Conservation (phyloP, 1,140 invertebrate genomes). For the Forficula auricularia region DNA sequence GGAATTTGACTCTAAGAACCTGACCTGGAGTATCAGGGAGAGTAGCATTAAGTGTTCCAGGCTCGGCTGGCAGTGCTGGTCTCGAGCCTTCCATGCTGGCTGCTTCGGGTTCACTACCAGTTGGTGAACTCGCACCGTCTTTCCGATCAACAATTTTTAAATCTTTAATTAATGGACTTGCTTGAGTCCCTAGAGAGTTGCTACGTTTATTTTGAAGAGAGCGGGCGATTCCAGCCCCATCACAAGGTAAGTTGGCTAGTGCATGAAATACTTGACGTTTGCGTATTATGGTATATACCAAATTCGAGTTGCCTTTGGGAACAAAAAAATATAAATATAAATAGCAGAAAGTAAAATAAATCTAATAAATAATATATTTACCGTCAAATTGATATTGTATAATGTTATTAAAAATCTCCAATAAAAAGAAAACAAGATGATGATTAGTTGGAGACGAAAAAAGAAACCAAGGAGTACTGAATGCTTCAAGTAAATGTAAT, state of each 20-base stretch:
- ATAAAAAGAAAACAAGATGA: conserved; percentile 92
- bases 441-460: conserved; percentile 92
- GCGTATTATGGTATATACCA: conserved; percentile 97
- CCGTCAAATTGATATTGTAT: conserved; percentile 99
- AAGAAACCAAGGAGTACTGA: conserved; percentile 97
- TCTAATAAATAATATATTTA: conserved; percentile 22
- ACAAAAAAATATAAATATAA: conserved; percentile 13
- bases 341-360: conserved; percentile 5
- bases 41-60: conserved; percentile 75
- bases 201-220: conserved; percentile 49
- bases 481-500: conserved; percentile 91
- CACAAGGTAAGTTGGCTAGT: conserved; percentile 85
- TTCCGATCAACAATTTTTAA: conserved; percentile 7
- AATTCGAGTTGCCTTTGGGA: conserved; percentile 93
- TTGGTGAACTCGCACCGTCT: conserved; percentile 6
- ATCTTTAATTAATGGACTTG: conserved; percentile 2
- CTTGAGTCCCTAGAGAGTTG: conserved; percentile 22
- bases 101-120: conserved; percentile 18
- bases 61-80: conserved; percentile 74
- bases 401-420: conserved; percentile 99
- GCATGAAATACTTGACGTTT: conserved; percentile 95
- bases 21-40: conserved; percentile 73
- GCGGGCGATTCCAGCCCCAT: conserved; percentile 73
- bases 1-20: too few relatives aligned
- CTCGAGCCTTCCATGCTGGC: conserved; percentile 63